These are phyloP conservation scores for Pantherophis guttatus DNA, from an alignment of 2,113 vertebrate species.

Conservation along the genomic window DNA sequence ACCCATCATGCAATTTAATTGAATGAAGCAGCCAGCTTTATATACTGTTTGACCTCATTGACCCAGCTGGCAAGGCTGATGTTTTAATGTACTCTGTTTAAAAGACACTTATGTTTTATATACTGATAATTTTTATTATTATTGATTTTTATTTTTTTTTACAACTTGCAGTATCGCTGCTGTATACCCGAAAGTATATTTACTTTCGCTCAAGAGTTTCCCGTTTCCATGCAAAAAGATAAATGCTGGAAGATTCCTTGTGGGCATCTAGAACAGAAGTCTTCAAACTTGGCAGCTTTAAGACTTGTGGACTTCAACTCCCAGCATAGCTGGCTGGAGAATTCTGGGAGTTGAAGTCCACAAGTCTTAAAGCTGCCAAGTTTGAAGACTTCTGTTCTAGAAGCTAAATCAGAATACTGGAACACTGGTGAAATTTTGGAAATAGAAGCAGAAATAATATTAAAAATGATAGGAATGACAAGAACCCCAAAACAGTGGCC, in stretches of 20 bases:
- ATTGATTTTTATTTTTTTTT: conserved; percentile 67
- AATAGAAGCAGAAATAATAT: not conserved
- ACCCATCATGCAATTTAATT: conserved; percentile 57
- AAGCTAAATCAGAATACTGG: not conserved
- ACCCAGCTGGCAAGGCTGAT: conserved; percentile 48
- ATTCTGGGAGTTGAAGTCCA: too few species aligned
- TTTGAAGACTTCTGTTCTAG: not conserved
- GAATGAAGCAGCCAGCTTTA: conserved; percentile 42
- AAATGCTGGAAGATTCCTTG: not conserved
- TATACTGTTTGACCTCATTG: conserved; percentile 37
- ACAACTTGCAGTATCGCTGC: conserved; percentile 48
- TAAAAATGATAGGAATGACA: not conserved
- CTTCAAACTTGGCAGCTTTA: too few species aligned
- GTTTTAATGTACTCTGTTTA: conserved; percentile 60
- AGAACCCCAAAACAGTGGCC: not conserved
- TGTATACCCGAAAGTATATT: conserved; percentile 8
- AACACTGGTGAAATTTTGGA: not conserved
- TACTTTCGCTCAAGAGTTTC: conserved; percentile 23
- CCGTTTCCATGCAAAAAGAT: not conserved
- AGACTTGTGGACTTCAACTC: too few species aligned
- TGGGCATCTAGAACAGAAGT: not conserved
- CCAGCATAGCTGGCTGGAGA: too few species aligned
- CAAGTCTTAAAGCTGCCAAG: too few species aligned
- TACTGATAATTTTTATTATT: conserved; percentile 59
- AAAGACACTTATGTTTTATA: conserved; percentile 62